These are phyloP conservation scores for Bombus confusus DNA, from an alignment of 1,140 invertebrate genomes.

Conservation along the genomic window DNA sequence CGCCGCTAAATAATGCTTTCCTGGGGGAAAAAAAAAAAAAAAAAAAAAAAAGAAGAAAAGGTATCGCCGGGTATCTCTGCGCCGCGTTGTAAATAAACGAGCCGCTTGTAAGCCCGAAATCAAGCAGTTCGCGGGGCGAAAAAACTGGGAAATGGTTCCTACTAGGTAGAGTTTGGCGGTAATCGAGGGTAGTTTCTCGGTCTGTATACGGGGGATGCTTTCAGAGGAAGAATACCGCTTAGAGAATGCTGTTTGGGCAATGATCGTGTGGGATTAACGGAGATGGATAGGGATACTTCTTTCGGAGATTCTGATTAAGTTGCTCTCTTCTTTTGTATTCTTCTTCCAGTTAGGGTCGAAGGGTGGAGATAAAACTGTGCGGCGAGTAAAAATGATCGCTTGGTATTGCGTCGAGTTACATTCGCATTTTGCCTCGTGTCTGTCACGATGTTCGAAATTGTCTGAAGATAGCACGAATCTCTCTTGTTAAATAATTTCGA, in stretches of 20 bases:
- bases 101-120: background rate
- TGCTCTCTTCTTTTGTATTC: background rate
- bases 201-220: background rate
- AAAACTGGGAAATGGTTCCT: background rate
- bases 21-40: slow-evolving; percentile 29
- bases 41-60: background rate
- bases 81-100: background rate
- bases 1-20: slow-evolving; percentile 53
- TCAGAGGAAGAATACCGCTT: background rate
- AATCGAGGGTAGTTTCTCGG: background rate
- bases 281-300: background rate
- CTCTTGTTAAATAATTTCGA: no score
- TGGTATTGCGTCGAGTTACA: no score
- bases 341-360: background rate
- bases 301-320: background rate
- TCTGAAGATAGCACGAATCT: no score
- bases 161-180: background rate
- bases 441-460: no score
- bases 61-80: background rate
- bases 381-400: background rate
- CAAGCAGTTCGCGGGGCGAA: background rate
- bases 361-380: background rate
- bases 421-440: no score
- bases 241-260: background rate
- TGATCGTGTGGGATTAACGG: background rate